Conservation (phyloP, 2,888 invertebrate genomes). For the Abscondita cerata region DNA sequence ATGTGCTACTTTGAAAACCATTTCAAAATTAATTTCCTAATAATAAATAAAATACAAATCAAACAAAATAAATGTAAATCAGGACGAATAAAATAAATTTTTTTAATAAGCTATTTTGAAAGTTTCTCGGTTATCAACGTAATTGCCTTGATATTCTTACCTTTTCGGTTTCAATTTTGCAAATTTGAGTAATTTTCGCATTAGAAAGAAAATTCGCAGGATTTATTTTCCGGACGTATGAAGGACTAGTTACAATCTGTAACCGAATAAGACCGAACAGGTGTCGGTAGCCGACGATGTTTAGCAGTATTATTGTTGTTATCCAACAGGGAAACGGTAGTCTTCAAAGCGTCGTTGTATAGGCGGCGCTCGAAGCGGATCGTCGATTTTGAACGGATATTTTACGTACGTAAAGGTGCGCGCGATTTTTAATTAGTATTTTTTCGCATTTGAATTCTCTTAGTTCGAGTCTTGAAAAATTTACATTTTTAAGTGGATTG, state of each 20-base stretch:
- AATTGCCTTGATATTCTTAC: too few species aligned
- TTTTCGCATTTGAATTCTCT: conserved; percentile 24
- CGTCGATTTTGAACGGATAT: conserved; percentile 26
- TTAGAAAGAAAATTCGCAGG: conserved; percentile 24
- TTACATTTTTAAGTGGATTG: conserved; percentile 16
- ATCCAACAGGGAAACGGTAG: conserved; percentile 36
- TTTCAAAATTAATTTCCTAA: too few species aligned
- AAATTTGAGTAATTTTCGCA: not conserved
- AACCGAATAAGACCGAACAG: conserved; percentile 25
- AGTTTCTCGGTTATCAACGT: too few species aligned
- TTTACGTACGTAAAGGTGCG: conserved; percentile 26
- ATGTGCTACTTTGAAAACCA: too few species aligned
- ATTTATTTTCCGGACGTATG: conserved; percentile 26
- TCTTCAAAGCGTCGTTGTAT: conserved; percentile 41
- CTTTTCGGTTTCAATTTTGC: too few species aligned
- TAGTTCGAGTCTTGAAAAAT: conserved; percentile 14
- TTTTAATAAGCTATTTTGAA: too few species aligned
- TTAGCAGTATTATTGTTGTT: conserved; percentile 43
- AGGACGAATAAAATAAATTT: too few species aligned
- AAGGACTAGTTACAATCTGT: conserved; percentile 26
- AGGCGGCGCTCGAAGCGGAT: conserved; percentile 36
- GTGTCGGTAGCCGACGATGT: conserved; percentile 34
- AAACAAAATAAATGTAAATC: too few species aligned
- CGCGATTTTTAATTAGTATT: conserved; percentile 28
- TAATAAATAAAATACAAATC: too few species aligned